Base-by-base conservation (phyloP, 2,113 vertebrate species). In the Diphyllodes magnificus region DNA sequence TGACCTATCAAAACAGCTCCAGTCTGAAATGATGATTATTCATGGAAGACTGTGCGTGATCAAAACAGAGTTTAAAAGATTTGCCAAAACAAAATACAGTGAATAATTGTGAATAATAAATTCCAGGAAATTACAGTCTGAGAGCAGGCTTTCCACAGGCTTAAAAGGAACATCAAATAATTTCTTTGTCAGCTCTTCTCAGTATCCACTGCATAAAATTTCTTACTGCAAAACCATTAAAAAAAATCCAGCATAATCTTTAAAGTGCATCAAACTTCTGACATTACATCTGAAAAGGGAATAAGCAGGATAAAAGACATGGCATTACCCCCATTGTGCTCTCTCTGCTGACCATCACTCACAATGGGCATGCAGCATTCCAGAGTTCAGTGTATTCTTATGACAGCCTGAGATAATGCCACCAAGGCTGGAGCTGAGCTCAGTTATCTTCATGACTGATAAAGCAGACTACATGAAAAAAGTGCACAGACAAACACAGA, bases 61-160 rank as follows among this genome's bases (percentile, higher is more conserved):
- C 94, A 96, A 95, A 96, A 96, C 93, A 93, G 51, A 79, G 68
- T 92, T 95, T 81, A 92, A 96, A 95, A 95, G 90, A 95, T 96
- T 96, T 95, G 80, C 92, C 93, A 97, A 94, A 96, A 95, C 94
- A 97, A 95, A 97, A 95, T 88, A 66, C 85, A 93, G 60, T 78
- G 88, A 95, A 95, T 93, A 97, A 95, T 91, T 93, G 64, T 94
- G 86, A 93, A 93, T 93, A 96, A 97, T 88, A 92, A 94, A 94
- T 90, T 88, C 80, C 60, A 95, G 72, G 69, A 95, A 96, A 94
- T 94, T 96, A 56, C 82, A 90, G 79, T 81, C 92, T 88, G 76
- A 94, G 25, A 92, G 53, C 28, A 94, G 85, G 61, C 60, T 96
- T 96, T 96, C 68, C 51, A 90, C 39, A 68, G 72, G 57, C 93